Conservation (phyloP, 2,888 invertebrate genomes). For the Caprella mutica region DNA sequence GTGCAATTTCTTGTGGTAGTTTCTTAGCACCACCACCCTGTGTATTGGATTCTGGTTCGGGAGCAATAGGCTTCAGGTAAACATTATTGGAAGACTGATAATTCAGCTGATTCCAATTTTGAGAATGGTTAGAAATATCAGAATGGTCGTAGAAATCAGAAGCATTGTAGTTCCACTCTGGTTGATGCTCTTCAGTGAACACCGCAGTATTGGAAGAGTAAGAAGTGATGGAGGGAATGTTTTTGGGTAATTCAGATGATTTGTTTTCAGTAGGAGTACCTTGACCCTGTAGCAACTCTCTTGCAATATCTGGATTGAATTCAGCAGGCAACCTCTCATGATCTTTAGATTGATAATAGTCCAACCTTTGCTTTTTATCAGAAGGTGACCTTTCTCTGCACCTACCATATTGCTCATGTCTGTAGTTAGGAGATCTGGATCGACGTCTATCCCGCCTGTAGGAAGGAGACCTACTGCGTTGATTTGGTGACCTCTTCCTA, state of each 20-base stretch:
- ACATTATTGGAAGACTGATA: too few relatives aligned
- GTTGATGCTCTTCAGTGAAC: background rate
- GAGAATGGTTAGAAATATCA: too few relatives aligned
- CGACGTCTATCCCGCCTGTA: background rate
- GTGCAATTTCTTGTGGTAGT: too few relatives aligned
- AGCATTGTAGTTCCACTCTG: slow-evolving; percentile 9
- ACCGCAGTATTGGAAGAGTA: background rate
- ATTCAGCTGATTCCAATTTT: too few relatives aligned
- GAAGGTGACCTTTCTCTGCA: background rate
- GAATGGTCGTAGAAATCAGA: background rate
- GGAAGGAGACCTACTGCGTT: background rate
- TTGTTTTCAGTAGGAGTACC: background rate
- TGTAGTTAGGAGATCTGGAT: slow-evolving; percentile 1
- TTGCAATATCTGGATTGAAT: background rate
- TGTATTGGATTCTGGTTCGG: too few relatives aligned
- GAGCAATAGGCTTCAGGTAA: too few relatives aligned
- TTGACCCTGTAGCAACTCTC: too few relatives aligned
- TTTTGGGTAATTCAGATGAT: slow-evolving; percentile 1
- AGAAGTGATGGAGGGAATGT: slow-evolving; percentile 2
- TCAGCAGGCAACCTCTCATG: background rate
- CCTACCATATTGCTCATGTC: background rate
- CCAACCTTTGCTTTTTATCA: background rate
- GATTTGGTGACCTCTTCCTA: background rate
- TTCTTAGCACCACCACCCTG: too few relatives aligned
- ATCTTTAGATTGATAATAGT: background rate